Evolutionary conservation across 30 jellyfish, hydroid and myxozoan genomes (phyloP).

Genomic region (Morbakka virulenta): DNA sequence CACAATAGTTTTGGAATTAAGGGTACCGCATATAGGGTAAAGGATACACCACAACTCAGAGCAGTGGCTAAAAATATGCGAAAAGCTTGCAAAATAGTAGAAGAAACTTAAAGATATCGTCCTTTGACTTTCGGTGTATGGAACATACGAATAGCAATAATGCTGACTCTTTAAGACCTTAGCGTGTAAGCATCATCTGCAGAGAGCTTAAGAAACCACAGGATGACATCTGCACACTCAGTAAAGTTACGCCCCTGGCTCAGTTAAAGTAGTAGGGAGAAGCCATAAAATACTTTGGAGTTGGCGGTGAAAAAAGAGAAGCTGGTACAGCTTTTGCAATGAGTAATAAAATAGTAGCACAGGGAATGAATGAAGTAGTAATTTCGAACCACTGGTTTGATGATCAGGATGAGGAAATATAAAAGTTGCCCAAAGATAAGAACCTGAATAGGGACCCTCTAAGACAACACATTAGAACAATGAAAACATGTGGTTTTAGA

Average conservation of each 20-base stretch:
- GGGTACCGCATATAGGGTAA: conserved; percentile 60
- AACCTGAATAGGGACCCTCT: conserved; percentile 22
- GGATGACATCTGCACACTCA: too few species aligned
- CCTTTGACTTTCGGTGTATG: conserved; percentile 44
- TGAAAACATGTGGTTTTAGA: conserved; percentile 44
- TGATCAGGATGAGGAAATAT: conserved; percentile 51
- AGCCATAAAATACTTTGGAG: too few species aligned
- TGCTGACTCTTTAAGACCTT: background rate
- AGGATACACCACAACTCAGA: conserved; percentile 55
- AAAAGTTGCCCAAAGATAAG: conserved; percentile 42
- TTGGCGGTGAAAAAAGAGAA: too few species aligned
- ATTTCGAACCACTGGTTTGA: conserved; percentile 54
- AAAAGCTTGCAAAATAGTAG: conserved; percentile 49
- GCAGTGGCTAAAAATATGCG: conserved; percentile 67
- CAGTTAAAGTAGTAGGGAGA: too few species aligned
- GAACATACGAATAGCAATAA: conserved; percentile 34
- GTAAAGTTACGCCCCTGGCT: too few species aligned
- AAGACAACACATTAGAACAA: conserved; percentile 16
- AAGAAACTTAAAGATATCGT: too few species aligned
- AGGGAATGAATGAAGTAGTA: background rate
- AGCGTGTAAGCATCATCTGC: too few species aligned
- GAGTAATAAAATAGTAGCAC: too few species aligned
- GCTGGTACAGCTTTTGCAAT: too few species aligned
- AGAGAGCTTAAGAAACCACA: too few species aligned
- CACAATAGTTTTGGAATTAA: background rate